Conservation (phyloP, 2,888 invertebrate species). For the Hyalella azteca region DNA sequence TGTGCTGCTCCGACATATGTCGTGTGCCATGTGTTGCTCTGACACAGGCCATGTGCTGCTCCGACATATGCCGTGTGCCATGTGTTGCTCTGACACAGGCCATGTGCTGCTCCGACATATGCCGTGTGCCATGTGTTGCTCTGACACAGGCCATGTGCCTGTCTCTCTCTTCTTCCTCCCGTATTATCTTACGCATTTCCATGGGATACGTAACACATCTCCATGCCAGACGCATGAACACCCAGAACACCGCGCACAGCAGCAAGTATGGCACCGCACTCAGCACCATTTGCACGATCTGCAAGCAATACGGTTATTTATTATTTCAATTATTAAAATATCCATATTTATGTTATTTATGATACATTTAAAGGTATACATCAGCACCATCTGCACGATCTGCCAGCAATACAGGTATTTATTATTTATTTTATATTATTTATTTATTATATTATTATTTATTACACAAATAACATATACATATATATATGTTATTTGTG, state of each 20-base stretch:
- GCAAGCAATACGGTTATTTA: neutral
- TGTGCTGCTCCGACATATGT: no score
- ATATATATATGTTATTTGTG: neutral
- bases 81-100: neutral
- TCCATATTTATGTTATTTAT: neutral
- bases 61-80: no score
- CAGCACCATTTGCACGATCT: slow-evolving; percentile 56
- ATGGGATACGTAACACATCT: slow-evolving; percentile 53
- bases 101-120: neutral
- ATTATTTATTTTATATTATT: neutral
- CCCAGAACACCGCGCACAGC: slow-evolving; percentile 55
- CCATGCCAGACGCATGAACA: slow-evolving; percentile 51
- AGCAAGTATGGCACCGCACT: slow-evolving; percentile 55
- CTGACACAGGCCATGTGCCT: slow-evolving; percentile 38
- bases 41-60: no score
- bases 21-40: no score
- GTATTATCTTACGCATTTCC: slow-evolving; percentile 45
- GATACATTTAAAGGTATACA: neutral
- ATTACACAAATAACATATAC: neutral
- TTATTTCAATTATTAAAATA: neutral
- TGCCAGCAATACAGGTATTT: neutral
- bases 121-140: neutral
- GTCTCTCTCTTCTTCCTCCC: slow-evolving; percentile 41
- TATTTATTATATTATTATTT: neutral
- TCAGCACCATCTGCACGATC: neutral